Base-by-base conservation (phyloP, 2,888 invertebrate genomes). In the Rhaphigaster nebulosa region DNA sequence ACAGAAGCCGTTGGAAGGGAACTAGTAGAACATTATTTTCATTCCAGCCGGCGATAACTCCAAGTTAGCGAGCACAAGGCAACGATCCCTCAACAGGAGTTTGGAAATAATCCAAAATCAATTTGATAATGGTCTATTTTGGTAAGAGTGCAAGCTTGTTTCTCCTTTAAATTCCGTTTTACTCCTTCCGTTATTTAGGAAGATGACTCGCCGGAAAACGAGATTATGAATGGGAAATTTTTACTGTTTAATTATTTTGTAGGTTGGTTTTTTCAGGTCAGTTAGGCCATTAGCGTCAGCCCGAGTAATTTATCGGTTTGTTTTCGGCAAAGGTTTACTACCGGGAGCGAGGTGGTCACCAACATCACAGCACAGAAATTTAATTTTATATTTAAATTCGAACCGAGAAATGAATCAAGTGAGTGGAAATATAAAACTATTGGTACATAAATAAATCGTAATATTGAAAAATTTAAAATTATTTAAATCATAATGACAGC, bases 51-150 rank as follows among this genome's bases (percentile, higher is more conserved):
- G 70, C 34, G 34, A 76, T 76, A 76, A 76, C 38, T 76, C 70
- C 70, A 76, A 76, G 34, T 76, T 76, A 76, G 70, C 6, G 70
- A 76, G 70, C 34, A 23, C 70, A 38, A 76, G 70, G 70, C 70
- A 76, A 38, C 70, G 38, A 76, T 76, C 38, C 70, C 38, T 76
- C 70, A 76, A 76, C 70, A 76, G 70, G 70, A 76, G 70, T 76
- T 76, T 76, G 70, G 70, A 76, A 38, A 76, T 76, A 76, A 76
- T 76, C 70, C 70, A 76, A 76, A 76, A 76, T 76, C 70, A 76
- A 76, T 76, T 76, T 76, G 70, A 76, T 76, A 76, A 76, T 76
- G 70, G 70, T 76, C 70, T 76, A 76, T 76, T 76, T 76, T 76
- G 70, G 70, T 76, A 76, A 76, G 70, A 76, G 34, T 34, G 70